Conservation (phyloP, 2,113 vertebrate species). For the Tichodroma muraria region DNA sequence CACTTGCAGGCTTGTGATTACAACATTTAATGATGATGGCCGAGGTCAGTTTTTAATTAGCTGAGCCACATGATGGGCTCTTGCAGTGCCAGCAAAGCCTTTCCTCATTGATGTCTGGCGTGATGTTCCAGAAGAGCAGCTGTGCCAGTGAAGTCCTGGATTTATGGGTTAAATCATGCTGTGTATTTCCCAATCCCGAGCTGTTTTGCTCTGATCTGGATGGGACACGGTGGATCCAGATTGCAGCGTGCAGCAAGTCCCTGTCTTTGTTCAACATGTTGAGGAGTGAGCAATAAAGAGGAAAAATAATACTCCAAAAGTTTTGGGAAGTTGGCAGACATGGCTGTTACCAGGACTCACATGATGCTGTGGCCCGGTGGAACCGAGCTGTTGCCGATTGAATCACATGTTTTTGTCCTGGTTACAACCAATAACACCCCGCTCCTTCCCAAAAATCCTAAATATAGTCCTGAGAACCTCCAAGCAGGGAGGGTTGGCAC, state of each 20-base stretch:
- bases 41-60: constrained; percentile 59
- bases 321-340: not conserved
- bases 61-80: constrained; percentile 45
- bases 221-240: not conserved
- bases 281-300: not conserved
- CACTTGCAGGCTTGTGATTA: constrained; percentile 57
- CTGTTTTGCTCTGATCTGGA: not conserved
- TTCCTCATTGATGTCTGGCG: not conserved
- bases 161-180: constrained; percentile 2
- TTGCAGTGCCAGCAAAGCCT: not conserved
- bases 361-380: not conserved
- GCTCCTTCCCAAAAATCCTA: not conserved
- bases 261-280: accelerated
- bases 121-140: not conserved
- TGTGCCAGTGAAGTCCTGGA: constrained; percentile 8
- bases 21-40: constrained; percentile 38
- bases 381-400: not conserved
- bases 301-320: not conserved
- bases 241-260: not conserved
- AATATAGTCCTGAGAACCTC: not conserved
- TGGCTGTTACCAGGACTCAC: not conserved
- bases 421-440: not conserved
- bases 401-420: constrained; percentile 39
- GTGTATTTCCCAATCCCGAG: not conserved
- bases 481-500: not conserved